Evolutionary conservation across 2,888 invertebrate species (phyloP), one percentile per base, ranked within the genome.

Genomic region (Spilarctia lutea): DNA sequence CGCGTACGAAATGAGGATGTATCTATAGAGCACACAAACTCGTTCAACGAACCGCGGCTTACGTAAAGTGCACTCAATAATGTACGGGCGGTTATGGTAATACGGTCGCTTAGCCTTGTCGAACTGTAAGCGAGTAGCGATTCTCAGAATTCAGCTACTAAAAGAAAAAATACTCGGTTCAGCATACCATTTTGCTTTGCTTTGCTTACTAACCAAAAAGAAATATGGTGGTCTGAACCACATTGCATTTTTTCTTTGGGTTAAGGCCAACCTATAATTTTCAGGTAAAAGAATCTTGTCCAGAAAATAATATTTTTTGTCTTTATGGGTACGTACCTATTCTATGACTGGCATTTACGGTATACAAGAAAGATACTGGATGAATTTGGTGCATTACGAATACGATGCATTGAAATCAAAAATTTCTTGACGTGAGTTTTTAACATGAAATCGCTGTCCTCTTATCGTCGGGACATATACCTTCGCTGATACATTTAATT

Each of bases 21-120:
- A 88, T 91, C 89, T 92, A 91, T 92, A 92, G 90, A 88, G 88
- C 87, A 89, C 87, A 81, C 63, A 65, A 87, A 91, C 90, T 86
- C 84, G 86, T 89, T 88, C 85, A 66, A 70, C 67, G 76, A 84
- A 83, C 81, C 66, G 76, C 79, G 82, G 75, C 83, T 89, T 89
- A 88, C 87, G 87, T 88, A 88, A 88, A 88, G 83, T 89, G 87
- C 88, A 88, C 85, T 87, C 80, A 80, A 85, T 86, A 86, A 78
- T 84, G 85, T 85, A 80, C 86, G 66, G 79, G 76, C 84, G 65
- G 66, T 86, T 85, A 85, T 85, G 84, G 75, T 84, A 85, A 85
- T 82, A 73, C 71, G 39, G 66, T 48, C 76, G 73, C 68, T 78
- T 77, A 76, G 27, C 4, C 60, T 74, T 68, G 76, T 48, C 3